Evolutionary conservation across 2,113 vertebrate genomes (phyloP).

Genomic region (Shinisaurus crocodilurus): DNA sequence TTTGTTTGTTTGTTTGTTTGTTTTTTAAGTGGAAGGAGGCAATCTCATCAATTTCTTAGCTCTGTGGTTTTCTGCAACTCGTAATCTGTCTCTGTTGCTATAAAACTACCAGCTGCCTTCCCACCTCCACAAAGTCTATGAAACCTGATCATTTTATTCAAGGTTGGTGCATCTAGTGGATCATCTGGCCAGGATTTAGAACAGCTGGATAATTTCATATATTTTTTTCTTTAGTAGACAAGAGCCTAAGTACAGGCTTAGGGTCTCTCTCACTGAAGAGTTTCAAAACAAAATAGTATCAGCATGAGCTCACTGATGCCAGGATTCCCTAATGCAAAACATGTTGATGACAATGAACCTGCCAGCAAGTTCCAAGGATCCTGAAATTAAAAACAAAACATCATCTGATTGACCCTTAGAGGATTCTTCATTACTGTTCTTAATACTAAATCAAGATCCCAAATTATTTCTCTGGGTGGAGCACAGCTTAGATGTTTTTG

Average conservation of each 20-base stretch:
- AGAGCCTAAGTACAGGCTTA: constrained; percentile 41
- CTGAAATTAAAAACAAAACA: constrained; percentile 20
- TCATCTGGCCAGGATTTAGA: constrained; percentile 63
- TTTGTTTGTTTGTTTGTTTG: too few species aligned
- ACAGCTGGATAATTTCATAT: constrained; percentile 65
- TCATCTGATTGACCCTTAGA: neutral
- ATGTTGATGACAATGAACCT: neutral
- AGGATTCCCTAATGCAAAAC: constrained; percentile 26
- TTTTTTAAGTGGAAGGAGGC: neutral
- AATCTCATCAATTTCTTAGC: constrained; percentile 26
- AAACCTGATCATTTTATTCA: constrained; percentile 53
- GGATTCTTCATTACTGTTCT: neutral
- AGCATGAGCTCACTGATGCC: neutral
- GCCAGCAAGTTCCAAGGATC: neutral
- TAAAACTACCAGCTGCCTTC: constrained; percentile 63
- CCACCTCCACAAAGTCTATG: constrained; percentile 44
- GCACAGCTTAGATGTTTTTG: neutral
- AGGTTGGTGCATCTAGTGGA: constrained; percentile 44
- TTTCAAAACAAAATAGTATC: constrained; percentile 36
- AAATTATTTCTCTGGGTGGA: neutral
- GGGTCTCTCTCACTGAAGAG: constrained; percentile 6
- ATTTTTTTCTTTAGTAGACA: constrained; percentile 60
- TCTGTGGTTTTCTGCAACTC: neutral
- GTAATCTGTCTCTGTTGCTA: constrained; percentile 50
- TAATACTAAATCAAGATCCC: constrained; percentile 19